Conservation (phyloP, 2,113 vertebrate species). For the Leptobrachium ailaonicum region DNA sequence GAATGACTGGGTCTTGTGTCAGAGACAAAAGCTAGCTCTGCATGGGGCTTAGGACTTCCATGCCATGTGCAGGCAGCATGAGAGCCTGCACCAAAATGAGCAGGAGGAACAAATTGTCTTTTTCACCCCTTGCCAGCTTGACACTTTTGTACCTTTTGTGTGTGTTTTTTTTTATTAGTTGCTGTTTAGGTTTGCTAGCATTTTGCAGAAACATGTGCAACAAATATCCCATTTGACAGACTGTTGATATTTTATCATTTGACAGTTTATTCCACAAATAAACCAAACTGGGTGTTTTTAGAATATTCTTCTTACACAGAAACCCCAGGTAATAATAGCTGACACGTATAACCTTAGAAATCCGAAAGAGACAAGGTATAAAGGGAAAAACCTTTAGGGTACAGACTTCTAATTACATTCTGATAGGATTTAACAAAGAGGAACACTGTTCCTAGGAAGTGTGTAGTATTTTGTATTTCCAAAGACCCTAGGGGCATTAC, state of each 20-base stretch:
- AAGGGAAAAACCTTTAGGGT: not conserved
- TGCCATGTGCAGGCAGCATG: not conserved
- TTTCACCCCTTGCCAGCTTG: conserved; percentile 17
- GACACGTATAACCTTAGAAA: not conserved
- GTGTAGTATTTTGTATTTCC: conserved; percentile 26
- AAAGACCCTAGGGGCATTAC: conserved; percentile 23
- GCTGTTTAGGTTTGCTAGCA: not conserved
- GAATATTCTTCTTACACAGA: not conserved
- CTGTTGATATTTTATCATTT: not conserved
- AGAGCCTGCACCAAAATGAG: conserved; percentile 26
- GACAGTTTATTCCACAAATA: conserved; percentile 10
- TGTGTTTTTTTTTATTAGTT: conserved; percentile 20
- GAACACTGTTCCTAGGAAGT: not conserved
- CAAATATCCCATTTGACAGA: conserved; percentile 6
- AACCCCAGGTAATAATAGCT: not conserved
- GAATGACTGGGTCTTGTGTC: conserved; percentile 31
- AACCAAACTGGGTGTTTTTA: conserved; percentile 5
- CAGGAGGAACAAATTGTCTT: conserved; percentile 47
- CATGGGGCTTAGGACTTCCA: conserved; percentile 5
- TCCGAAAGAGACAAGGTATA: not conserved
- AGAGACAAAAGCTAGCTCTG: conserved; percentile 40
- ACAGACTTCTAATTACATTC: not conserved
- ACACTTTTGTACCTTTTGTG: conserved; percentile 32
- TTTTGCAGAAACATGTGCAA: not conserved
- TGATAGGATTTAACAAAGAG: conserved; percentile 21